phyloP scores from a whole-genome alignment of 2,888 invertebrate genomes.

The Oxycera nigricornis region DNA sequence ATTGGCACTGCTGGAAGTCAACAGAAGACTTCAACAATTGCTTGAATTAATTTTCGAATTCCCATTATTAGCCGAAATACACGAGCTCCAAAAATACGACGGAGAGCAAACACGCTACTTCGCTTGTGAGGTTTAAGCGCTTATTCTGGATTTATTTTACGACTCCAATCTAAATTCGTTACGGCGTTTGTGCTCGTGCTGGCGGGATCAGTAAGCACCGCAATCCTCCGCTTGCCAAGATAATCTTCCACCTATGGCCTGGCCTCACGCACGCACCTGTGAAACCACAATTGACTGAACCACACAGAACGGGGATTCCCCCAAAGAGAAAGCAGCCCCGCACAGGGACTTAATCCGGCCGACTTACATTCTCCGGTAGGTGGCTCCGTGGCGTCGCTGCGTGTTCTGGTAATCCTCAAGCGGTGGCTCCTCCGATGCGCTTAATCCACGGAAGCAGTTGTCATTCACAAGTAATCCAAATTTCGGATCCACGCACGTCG shows the following conservation, averaged over 20 bases:
- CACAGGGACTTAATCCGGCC: not conserved
- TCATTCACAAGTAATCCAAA: slow-evolving; percentile 21
- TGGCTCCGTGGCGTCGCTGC: not conserved
- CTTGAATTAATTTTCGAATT: too few species aligned
- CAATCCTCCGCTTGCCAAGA: not conserved
- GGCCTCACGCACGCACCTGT: not conserved
- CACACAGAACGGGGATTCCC: not conserved
- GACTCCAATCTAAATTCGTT: too few species aligned
- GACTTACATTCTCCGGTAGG: slow-evolving; percentile 23
- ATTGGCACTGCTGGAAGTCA: too few species aligned
- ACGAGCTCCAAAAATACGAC: too few species aligned
- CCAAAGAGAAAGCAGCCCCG: slow-evolving; percentile 13
- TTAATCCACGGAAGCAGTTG: slow-evolving; percentile 31
- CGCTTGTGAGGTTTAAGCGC: too few species aligned
- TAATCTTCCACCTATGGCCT: not conserved
- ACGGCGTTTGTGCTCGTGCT: too few species aligned
- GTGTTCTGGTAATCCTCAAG: slow-evolving; percentile 10
- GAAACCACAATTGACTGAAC: not conserved
- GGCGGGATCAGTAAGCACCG: not conserved
- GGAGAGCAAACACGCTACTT: too few species aligned
- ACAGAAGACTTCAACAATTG: too few species aligned
- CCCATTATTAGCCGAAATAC: too few species aligned
- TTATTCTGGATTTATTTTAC: too few species aligned
- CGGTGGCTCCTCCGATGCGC: slow-evolving; percentile 3
- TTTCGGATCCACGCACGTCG: slow-evolving; percentile 1